Percentiles rank a stretch among this genome's conserved stretches.
phyloP scores from a whole-genome alignment of 2,888 invertebrate genomes.

The Eucriotettix oculatus region DNA sequence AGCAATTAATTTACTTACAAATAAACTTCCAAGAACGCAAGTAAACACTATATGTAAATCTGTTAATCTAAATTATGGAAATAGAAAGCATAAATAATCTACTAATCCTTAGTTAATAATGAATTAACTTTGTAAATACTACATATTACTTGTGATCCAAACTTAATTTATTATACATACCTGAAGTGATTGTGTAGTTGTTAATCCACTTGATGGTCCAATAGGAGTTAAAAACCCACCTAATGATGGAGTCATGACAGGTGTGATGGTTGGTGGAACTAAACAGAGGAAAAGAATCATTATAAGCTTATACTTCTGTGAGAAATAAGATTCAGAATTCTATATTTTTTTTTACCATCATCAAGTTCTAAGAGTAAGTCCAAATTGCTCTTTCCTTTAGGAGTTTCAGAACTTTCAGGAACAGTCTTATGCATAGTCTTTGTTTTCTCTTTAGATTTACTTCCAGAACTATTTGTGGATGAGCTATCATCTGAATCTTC shows the following conservation, averaged over 20 bases:
- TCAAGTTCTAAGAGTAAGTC: constrained; percentile 74
- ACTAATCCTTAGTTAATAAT: too few relatives aligned
- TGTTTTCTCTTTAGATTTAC: constrained; percentile 25
- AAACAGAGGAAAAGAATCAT: constrained; percentile 2
- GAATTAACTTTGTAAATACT: too few relatives aligned
- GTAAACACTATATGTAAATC: too few relatives aligned
- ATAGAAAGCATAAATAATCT: too few relatives aligned
- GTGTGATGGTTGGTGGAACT: constrained; percentile 42
- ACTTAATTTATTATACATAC: not conserved
- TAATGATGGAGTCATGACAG: constrained; percentile 67
- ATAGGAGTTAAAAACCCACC: constrained; percentile 61
- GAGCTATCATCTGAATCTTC: constrained; percentile 18
- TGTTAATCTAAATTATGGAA: too few relatives aligned
- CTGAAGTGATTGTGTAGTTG: constrained; percentile 11
- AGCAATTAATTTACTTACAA: too few relatives aligned
- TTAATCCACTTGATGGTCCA: constrained; percentile 14
- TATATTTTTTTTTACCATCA: constrained; percentile 31
- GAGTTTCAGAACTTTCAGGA: not conserved
- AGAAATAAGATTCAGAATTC: too few relatives aligned
- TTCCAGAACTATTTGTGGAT: too few relatives aligned
- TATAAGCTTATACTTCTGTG: too few relatives aligned
- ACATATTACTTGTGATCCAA: too few relatives aligned
- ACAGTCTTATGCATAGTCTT: constrained; percentile 20
- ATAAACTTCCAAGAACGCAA: too few relatives aligned
- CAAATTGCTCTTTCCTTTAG: constrained; percentile 41